Conservation (phyloP, 35 echinoderm and acorn worm genomes). For the Diadema setosum region DNA sequence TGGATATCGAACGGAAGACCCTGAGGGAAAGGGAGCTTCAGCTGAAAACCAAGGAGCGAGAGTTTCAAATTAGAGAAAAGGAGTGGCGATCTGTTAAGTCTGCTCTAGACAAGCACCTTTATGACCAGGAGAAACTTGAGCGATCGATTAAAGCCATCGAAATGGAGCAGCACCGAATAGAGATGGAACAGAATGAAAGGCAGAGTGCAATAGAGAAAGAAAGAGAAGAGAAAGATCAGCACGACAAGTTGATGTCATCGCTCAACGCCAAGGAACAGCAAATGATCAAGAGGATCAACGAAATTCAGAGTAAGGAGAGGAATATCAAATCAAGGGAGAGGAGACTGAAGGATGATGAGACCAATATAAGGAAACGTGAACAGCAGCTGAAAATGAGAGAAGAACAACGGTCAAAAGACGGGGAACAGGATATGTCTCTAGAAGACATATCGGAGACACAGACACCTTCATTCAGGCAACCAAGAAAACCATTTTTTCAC, state of each 20-base stretch:
- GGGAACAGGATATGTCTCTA: neutral
- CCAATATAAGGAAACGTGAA: neutral
- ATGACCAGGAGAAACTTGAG: neutral
- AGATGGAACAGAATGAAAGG: neutral
- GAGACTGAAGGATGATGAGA: neutral
- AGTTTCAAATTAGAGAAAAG: slow-evolving; percentile 4
- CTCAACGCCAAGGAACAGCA: neutral
- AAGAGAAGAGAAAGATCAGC: neutral
- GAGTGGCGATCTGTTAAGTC: neutral
- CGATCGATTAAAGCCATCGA: neutral
- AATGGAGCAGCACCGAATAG: slow-evolving; percentile 12
- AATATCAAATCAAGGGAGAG: neutral
- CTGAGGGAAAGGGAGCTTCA: neutral
- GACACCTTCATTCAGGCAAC: neutral
- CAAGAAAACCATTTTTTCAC: neutral
- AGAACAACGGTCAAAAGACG: neutral
- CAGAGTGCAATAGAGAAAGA: neutral
- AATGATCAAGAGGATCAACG: neutral
- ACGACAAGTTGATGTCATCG: neutral
- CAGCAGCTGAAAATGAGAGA: neutral
- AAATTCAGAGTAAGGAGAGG: neutral
- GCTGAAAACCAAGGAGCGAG: neutral
- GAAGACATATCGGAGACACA: neutral
- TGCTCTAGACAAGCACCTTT: neutral
- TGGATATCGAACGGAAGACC: neutral